Evolutionary conservation across 30 jellyfish, hydroid and myxozoan genomes (phyloP).

Genomic region (Nemopilema nomurai): DNA sequence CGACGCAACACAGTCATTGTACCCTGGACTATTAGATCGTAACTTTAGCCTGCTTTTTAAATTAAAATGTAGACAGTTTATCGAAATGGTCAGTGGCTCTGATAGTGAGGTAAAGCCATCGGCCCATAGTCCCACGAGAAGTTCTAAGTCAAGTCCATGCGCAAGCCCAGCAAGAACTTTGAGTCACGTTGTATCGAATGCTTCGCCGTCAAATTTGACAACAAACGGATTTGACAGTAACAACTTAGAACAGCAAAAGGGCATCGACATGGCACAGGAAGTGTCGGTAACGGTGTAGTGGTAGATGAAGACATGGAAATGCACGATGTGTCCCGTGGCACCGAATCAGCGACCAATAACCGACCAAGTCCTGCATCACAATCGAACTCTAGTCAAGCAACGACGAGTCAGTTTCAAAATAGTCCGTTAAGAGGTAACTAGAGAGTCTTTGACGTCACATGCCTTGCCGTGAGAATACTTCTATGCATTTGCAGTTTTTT

Average conservation of each 20-base stretch:
- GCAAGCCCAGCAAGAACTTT: constrained; percentile 84
- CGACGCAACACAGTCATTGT: constrained; percentile 87
- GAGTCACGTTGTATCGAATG: constrained; percentile 34
- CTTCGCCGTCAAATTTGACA: constrained; percentile 37
- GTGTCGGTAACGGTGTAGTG: constrained; percentile 58
- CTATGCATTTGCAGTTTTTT: no score
- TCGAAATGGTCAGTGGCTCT: constrained; percentile 96
- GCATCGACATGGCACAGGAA: constrained; percentile 32
- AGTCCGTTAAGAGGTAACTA: constrained; percentile 47
- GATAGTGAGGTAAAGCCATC: constrained; percentile 91
- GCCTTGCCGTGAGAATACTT: no score
- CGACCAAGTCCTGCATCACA: neutral
- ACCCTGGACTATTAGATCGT: constrained; percentile 87
- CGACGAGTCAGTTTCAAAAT: constrained; percentile 23
- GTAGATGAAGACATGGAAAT: constrained; percentile 67
- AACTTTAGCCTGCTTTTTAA: constrained; percentile 75
- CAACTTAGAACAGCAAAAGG: constrained; percentile 30
- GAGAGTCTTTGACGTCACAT: neutral
- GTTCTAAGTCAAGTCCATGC: constrained; percentile 87
- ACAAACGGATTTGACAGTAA: constrained; percentile 48
- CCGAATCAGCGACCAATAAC: constrained; percentile 5
- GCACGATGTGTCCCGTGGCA: constrained; percentile 48
- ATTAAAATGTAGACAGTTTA: constrained; percentile 92
- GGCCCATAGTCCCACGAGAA: constrained; percentile 90
- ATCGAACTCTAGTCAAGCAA: constrained; percentile 6